Base-by-base conservation (phyloP, 2,888 invertebrate genomes). In the Thelaira solivaga region DNA sequence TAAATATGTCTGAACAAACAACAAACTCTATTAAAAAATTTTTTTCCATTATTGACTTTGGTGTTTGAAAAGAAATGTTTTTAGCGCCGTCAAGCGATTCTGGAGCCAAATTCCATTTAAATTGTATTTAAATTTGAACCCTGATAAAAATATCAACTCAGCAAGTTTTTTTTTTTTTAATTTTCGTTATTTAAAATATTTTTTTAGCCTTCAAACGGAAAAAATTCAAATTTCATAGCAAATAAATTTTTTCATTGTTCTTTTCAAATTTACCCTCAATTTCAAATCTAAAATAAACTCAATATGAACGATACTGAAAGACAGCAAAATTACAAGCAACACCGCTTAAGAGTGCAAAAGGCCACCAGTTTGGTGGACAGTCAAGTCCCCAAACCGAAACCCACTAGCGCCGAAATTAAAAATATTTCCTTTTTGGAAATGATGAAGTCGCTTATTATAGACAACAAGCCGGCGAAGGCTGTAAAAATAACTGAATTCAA, bases 381-480 rank as follows among this genome's bases (percentile, higher is more conserved):
- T 4, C 82, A 82, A 11, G 68, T 82, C 20, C 85, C 85, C 2
- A 80, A 79, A 5, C 82, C 36, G 69, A 1, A 81, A 29, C 22
- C 36, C 0, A 24, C 29, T 2, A 34, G 8, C 22, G 43, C 18
- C 3, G 57, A 64, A 11, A 65, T 68, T 49, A 83, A 82, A 80
- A 83, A 86, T 39, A 53, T 82, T 1, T 81, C 84, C 4, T 86
- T 83, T 29, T 82, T 85, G 77, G 85, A 85, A 76, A 84, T 86
- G 85, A 77, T 86, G 24, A 16, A 36, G 36, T 11, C 78, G 0
- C 64, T 83, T 79, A 67, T 81, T 75, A 49, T 80, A 80, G 20
- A 80, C 79, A 55, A 43, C 1, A 61, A 62, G 0, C 34, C 80
- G 26, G 11, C 11, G 4, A 82, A 83, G 1, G 83, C 83, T 3